Evolutionary conservation across 1,140 invertebrate genomes (phyloP).

Genomic region (Hylaeus volcanicus): DNA sequence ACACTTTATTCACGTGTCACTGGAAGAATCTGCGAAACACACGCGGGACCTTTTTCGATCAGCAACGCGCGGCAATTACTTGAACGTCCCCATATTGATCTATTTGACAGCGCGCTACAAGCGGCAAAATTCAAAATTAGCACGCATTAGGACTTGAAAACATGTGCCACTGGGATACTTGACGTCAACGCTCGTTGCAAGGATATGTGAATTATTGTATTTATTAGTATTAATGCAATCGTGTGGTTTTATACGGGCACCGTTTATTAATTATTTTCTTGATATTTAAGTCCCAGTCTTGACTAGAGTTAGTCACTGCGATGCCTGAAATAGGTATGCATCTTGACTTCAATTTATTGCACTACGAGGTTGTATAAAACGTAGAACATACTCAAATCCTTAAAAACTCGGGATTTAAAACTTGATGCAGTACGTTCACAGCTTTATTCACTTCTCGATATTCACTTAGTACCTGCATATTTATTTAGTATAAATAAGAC

Average conservation of each 20-base stretch:
- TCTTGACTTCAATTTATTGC: too few relatives aligned
- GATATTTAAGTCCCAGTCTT: too few relatives aligned
- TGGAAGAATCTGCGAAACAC: neutral
- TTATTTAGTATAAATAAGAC: too few relatives aligned
- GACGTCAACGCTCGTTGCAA: neutral
- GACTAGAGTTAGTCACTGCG: too few relatives aligned
- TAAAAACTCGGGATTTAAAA: too few relatives aligned
- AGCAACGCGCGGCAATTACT: neutral
- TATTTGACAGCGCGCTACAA: conserved; percentile 13
- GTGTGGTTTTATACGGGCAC: neutral
- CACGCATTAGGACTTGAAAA: neutral
- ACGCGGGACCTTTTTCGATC: neutral
- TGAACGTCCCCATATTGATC: conserved; percentile 20
- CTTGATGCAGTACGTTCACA: too few relatives aligned
- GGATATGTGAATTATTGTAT: neutral
- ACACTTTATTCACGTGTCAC: neutral
- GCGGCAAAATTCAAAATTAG: conserved; percentile 30
- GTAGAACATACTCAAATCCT: too few relatives aligned
- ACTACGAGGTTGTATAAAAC: too few relatives aligned
- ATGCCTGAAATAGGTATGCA: too few relatives aligned
- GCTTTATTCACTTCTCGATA: too few relatives aligned
- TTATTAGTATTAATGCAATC: neutral
- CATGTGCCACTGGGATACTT: neutral
- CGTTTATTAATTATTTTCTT: too few relatives aligned
- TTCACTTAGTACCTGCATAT: too few relatives aligned